phyloP scores from a whole-genome alignment of 2,888 invertebrate genomes.

The Idaea aversata region DNA sequence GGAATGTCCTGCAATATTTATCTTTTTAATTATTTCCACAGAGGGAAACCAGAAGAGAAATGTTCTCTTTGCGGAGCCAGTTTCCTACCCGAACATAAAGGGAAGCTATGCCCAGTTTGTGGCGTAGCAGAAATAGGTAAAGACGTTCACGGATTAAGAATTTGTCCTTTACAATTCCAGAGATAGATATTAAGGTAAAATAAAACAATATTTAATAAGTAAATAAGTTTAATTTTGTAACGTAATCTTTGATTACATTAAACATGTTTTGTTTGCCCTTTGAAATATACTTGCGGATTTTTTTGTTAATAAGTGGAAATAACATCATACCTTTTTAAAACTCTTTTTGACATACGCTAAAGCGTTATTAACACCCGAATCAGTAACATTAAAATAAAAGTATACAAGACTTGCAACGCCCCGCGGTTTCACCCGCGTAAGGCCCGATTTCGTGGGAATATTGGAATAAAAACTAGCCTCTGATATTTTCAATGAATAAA shows the following conservation, averaged over 20 bases:
- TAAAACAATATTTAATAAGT: neutral
- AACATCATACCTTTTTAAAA: too few relatives aligned
- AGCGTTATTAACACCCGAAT: too few relatives aligned
- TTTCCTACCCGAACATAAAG: conserved; percentile 93
- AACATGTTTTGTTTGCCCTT: neutral
- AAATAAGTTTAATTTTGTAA: neutral
- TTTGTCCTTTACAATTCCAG: conserved; percentile 82
- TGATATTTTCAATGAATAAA: too few relatives aligned
- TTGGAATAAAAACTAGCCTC: too few relatives aligned
- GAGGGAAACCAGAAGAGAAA: conserved; percentile 95
- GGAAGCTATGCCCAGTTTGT: conserved; percentile 91
- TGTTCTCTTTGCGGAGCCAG: conserved; percentile 95
- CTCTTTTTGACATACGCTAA: too few relatives aligned
- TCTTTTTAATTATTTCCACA: conserved; percentile 29
- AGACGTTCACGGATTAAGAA: conserved; percentile 91
- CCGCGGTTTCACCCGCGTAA: too few relatives aligned
- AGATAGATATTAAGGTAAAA: conserved; percentile 44
- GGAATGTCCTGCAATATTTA: too few relatives aligned
- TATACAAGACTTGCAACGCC: too few relatives aligned
- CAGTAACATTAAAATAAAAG: too few relatives aligned
- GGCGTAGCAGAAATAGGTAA: conserved; percentile 95
- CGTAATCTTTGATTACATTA: neutral
- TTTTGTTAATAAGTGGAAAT: neutral
- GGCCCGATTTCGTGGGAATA: too few relatives aligned
- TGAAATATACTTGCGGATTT: neutral